Evolutionary conservation across 2,113 vertebrate genomes (phyloP).

Genomic region (Heteronetta atricapilla): DNA sequence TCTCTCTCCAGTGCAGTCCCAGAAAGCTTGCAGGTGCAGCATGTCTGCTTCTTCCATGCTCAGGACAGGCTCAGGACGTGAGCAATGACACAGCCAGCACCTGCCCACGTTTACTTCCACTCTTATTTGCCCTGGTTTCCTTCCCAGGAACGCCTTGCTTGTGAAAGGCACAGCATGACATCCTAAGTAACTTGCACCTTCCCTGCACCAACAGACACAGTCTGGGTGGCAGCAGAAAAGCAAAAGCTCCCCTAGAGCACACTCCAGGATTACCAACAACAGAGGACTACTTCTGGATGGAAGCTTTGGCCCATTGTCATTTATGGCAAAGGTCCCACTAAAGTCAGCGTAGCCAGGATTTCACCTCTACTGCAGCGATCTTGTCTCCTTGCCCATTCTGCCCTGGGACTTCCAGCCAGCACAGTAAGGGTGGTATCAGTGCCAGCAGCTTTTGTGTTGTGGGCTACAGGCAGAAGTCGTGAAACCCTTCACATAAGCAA

Average conservation of each 20-base stretch:
- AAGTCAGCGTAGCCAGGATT: not conserved
- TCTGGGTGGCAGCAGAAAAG: not conserved
- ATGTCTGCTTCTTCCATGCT: not conserved
- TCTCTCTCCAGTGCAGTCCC: not conserved
- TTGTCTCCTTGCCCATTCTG: not conserved
- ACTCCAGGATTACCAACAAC: not conserved
- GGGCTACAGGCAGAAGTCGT: not conserved
- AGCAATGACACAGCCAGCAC: not conserved
- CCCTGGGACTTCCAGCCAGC: not conserved
- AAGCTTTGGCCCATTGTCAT: not conserved
- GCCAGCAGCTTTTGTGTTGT: not conserved
- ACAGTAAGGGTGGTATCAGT: not conserved
- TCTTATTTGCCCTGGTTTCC: not conserved
- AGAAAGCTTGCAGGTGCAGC: not conserved
- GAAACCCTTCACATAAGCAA: slow-evolving; percentile 12
- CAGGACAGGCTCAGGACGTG: not conserved
- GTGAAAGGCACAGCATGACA: slow-evolving; percentile 6
- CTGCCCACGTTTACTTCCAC: not conserved
- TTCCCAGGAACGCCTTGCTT: not conserved
- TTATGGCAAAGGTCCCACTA: slow-evolving; percentile 3
- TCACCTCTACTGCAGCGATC: not conserved
- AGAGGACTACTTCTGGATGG: not conserved
- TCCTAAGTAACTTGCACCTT: not conserved
- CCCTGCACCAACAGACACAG: not conserved
- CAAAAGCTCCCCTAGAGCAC: not conserved